Base-by-base conservation (phyloP, 2,797 vertebrate genomes). In the Smutsia gigantea region DNA sequence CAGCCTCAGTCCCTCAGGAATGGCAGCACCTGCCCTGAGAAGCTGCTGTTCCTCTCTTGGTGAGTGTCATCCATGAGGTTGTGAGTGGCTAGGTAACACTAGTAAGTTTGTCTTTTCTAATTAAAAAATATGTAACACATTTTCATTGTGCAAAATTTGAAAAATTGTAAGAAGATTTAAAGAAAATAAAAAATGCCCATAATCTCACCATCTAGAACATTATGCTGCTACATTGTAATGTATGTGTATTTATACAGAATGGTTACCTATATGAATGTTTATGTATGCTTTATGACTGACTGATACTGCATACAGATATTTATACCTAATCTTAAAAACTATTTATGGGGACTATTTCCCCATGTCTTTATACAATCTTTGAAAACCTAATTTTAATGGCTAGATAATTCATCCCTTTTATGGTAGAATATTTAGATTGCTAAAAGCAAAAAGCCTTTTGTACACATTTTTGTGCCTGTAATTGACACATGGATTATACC, bases 1-100 rank as follows among this genome's bases (percentile, higher is more conserved):
- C 91, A 82, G 68, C 34, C 34, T 87, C n/a, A 34, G 42, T 95
- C 87, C 95, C 89, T 61, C 61, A 71, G 90, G 91, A 86, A 90
- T 75, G 71, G 66, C 55, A 78, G 92, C 18, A 91, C 79, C 85
- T 61, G 17, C 72, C 34, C 49, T 72, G 1, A 74, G 51, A 61
- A 78, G 39, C 55, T 95, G 46, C 14, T 42, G 97, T 92, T 72
- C 93, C 75, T 84, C 90, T 84, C 79, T 94, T 64, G 71, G 29
- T n/a, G 74, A 49, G 15, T 17, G 25, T 37, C 82, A 77, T 92
- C 84, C 59, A 4, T 53, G 63, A 69, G 15, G 7, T 34, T 71
- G 66, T 63, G 17, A 21, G 4, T 66, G 75, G 46, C 57, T 51
- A 66, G 57, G 55, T 78, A 25, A 42, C 9, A 29, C 42, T 29